These are phyloP conservation scores for Spizaetus ornatus DNA, from an alignment of 2,113 vertebrate species.

Conservation along the genomic window DNA sequence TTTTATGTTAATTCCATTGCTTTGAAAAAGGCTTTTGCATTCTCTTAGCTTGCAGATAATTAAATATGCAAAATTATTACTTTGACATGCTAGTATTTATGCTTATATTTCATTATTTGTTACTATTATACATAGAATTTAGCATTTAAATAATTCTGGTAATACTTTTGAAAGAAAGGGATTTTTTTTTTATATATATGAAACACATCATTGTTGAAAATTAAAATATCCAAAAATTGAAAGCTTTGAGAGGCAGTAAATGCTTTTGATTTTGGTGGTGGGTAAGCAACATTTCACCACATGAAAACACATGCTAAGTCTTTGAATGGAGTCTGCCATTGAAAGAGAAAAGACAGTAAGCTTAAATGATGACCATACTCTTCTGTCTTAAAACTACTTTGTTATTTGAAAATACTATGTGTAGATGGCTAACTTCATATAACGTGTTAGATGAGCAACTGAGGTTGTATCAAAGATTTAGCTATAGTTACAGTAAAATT, in stretches of 20 bases:
- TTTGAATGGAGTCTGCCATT: neutral
- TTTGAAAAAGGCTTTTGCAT: slow-evolving; percentile 25
- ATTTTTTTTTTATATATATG: neutral
- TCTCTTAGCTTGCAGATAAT: neutral
- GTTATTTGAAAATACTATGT: neutral
- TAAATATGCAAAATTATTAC: neutral
- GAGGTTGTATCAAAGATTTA: neutral
- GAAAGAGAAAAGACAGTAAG: neutral
- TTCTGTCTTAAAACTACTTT: neutral
- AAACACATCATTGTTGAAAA: neutral
- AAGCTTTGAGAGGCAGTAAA: neutral
- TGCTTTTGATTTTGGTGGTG: neutral
- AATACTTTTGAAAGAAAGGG: neutral
- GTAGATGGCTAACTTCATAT: neutral
- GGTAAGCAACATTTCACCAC: neutral
- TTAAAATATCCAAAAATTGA: neutral
- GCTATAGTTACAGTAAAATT: neutral
- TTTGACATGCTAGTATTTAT: neutral
- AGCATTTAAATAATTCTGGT: neutral
- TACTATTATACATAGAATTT: neutral
- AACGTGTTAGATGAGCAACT: neutral
- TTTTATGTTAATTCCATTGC: neutral
- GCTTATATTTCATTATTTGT: neutral
- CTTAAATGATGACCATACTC: neutral
- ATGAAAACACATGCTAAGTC: neutral